Percentiles rank a stretch among this genome's conserved stretches.
Conservation (phyloP, 2,888 invertebrate genomes). For the Sepiola atlantica region DNA sequence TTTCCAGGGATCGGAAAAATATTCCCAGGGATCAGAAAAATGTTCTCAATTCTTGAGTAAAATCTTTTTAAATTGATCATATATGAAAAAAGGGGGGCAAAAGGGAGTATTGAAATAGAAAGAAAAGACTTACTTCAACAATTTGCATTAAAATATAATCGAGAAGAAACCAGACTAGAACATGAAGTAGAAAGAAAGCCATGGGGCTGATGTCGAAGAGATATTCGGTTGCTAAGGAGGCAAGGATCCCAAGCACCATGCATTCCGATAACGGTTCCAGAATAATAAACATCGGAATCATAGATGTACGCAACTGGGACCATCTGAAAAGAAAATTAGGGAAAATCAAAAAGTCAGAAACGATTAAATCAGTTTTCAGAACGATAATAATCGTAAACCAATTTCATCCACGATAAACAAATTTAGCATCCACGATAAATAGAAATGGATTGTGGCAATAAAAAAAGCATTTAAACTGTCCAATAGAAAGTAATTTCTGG, state of each 20-base stretch:
- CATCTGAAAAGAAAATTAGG: slow-evolving; percentile 79
- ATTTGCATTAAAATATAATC: slow-evolving; percentile 89
- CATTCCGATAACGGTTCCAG: slow-evolving; percentile 97
- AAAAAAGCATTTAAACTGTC: too few relatives aligned
- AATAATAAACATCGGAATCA: slow-evolving; percentile 92
- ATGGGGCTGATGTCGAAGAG: slow-evolving; percentile 91
- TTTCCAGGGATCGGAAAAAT: too few relatives aligned
- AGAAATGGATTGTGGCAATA: too few relatives aligned
- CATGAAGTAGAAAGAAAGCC: slow-evolving; percentile 93
- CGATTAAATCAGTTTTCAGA: not conserved
- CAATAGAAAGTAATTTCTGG: too few relatives aligned
- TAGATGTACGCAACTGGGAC: slow-evolving; percentile 95
- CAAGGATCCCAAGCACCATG: slow-evolving; percentile 91
- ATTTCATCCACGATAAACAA: not conserved
- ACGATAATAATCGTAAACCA: not conserved
- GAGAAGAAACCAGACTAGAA: slow-evolving; percentile 94
- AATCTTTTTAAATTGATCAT: too few relatives aligned
- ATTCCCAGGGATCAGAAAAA: too few relatives aligned
- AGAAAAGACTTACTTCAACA: slow-evolving; percentile 58
- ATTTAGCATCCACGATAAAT: too few relatives aligned
- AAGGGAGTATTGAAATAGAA: not conserved
- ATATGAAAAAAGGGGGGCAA: not conserved
- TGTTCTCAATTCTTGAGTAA: not conserved
- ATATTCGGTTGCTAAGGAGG: slow-evolving; percentile 88
- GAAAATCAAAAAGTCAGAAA: not conserved